phyloP scores from a whole-genome alignment of 2,888 invertebrate genomes.

The Parnassius glacialis region DNA sequence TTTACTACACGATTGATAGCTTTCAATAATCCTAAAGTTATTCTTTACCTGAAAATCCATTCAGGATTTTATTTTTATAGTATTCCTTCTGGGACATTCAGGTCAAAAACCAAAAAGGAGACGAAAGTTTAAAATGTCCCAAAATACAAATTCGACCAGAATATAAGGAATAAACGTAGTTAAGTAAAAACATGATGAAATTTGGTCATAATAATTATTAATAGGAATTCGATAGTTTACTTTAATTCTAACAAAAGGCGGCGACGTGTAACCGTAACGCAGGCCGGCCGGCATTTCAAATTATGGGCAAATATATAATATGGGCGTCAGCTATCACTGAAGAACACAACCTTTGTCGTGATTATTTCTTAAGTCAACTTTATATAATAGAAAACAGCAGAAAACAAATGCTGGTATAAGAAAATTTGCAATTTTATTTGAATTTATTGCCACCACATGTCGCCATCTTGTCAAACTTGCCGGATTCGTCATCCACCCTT shows the following conservation, averaged over 20 bases:
- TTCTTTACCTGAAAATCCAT: too few species aligned
- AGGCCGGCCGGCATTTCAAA: constrained; percentile 40
- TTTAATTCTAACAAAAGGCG: constrained; percentile 16
- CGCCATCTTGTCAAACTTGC: constrained; percentile 79
- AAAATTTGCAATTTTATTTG: constrained; percentile 45
- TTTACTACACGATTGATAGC: too few species aligned
- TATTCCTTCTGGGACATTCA: too few species aligned
- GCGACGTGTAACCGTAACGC: constrained; percentile 36
- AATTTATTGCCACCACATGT: constrained; percentile 72
- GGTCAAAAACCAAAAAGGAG: too few species aligned
- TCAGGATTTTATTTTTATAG: too few species aligned
- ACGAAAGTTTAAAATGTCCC: too few species aligned
- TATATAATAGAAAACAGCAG: constrained; percentile 2
- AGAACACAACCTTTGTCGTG: background rate
- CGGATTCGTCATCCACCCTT: constrained; percentile 67
- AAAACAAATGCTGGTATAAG: constrained; percentile 5
- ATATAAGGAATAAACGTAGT: too few species aligned
- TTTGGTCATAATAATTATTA: too few species aligned
- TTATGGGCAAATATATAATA: background rate
- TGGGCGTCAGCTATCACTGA: background rate
- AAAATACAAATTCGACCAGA: too few species aligned
- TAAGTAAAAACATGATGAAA: too few species aligned
- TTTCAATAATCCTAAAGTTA: too few species aligned
- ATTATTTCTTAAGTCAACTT: background rate
- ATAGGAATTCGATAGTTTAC: background rate